Percentiles rank a stretch among this genome's conserved stretches.
Evolutionary conservation across 2,797 vertebrate species (phyloP).

Genomic region (Scomberomorus guttatus): DNA sequence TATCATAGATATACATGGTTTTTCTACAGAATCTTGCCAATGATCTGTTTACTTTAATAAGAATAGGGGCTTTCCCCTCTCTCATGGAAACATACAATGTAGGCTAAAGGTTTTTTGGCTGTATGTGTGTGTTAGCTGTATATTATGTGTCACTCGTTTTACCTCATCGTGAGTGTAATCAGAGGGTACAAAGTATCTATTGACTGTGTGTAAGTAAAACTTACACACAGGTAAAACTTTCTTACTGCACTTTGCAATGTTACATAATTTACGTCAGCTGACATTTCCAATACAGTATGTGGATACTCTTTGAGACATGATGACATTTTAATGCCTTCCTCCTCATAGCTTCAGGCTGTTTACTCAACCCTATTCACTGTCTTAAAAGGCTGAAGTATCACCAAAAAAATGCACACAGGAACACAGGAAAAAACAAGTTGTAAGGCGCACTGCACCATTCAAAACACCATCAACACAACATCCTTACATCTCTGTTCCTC

Average conservation of each 20-base stretch:
- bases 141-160: slow-evolving; percentile 1
- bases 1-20: neutral
- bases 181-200: slow-evolving; percentile 25
- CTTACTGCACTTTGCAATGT: slow-evolving; percentile 38
- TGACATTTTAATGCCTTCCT: slow-evolving; percentile 2
- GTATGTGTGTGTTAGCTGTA: neutral
- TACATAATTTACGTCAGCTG: slow-evolving; percentile 23
- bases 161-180: slow-evolving; percentile 16
- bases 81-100: slow-evolving; percentile 16
- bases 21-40: slow-evolving; percentile 10
- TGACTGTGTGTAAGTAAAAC: neutral
- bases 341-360: slow-evolving; percentile 18
- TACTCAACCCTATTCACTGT: neutral
- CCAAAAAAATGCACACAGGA: neutral
- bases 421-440: slow-evolving; percentile 34
- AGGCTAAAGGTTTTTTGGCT: slow-evolving; percentile 26
- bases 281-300: slow-evolving; percentile 4
- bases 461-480: slow-evolving; percentile 30
- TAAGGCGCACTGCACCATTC: slow-evolving; percentile 11
- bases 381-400: neutral
- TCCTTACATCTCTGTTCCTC: slow-evolving; percentile 44
- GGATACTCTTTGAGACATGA: neutral
- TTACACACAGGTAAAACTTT: slow-evolving; percentile 7
- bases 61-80: neutral
- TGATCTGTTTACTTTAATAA: neutral